Conservation (phyloP, 1,140 invertebrate species). For the Lepidurus couesii region DNA sequence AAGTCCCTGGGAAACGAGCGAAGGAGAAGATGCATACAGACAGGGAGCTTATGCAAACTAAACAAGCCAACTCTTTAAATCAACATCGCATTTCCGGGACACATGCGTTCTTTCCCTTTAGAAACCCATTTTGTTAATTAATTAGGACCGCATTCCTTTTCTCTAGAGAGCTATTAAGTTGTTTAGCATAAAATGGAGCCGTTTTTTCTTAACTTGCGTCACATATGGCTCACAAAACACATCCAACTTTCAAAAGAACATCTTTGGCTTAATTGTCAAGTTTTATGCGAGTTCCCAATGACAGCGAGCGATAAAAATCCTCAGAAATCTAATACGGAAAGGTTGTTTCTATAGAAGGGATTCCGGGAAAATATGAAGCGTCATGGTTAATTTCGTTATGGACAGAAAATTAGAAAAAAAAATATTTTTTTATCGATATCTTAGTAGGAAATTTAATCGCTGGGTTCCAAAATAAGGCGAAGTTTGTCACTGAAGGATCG, state of each 20-base stretch:
- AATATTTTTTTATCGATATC: not conserved
- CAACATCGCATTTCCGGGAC: slow-evolving; percentile 17
- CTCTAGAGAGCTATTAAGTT: not conserved
- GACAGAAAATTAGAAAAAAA: not conserved
- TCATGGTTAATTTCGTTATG: not conserved
- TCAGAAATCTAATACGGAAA: not conserved
- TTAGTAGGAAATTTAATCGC: not conserved
- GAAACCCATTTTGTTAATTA: slow-evolving; percentile 12
- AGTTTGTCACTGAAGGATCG: not conserved
- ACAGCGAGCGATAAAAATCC: not conserved
- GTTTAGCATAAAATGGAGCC: not conserved
- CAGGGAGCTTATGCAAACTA: slow-evolving; percentile 14
- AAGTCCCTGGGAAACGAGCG: not conserved
- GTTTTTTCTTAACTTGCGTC: not conserved
- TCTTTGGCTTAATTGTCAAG: not conserved
- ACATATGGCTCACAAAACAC: not conserved
- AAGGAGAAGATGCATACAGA: not conserved
- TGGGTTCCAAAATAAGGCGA: not conserved
- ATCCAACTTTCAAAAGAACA: not conserved
- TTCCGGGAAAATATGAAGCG: not conserved
- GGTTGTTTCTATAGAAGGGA: not conserved
- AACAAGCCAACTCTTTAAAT: slow-evolving; percentile 18
- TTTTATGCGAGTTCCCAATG: not conserved
- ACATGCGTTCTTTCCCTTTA: not conserved
- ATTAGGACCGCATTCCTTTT: slow-evolving; percentile 5